Conservation (phyloP, 2,113 vertebrate species). For the Rhabdomys dilectus region DNA sequence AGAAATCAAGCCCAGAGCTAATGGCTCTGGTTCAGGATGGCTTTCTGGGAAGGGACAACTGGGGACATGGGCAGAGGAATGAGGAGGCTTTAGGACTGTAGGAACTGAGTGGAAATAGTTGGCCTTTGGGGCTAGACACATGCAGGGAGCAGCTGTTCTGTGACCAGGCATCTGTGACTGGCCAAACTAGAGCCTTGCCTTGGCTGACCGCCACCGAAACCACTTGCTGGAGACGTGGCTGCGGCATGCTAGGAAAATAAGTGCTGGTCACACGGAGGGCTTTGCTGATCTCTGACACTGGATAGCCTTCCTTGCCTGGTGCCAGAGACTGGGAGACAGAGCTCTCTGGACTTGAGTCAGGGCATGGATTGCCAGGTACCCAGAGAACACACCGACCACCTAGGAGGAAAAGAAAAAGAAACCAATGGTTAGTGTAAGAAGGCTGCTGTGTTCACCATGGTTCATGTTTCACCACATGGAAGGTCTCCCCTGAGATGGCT, state of each 20-base stretch:
- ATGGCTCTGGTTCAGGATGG: not conserved
- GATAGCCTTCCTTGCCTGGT: conserved; percentile 33
- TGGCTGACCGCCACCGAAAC: not conserved
- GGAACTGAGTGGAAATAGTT: conserved; percentile 30
- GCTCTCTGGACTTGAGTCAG: not conserved
- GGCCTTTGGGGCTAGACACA: conserved; percentile 25
- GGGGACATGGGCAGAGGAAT: not conserved
- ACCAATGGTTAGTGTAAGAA: not conserved
- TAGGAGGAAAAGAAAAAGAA: conserved; percentile 13
- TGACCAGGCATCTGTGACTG: not conserved
- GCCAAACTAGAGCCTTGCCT: not conserved
- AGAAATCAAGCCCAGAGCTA: conserved; percentile 12
- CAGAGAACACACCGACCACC: not conserved
- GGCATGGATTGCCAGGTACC: not conserved
- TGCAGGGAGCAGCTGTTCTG: not conserved
- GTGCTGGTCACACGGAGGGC: conserved; percentile 28
- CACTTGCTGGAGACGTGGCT: not conserved
- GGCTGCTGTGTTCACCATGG: not conserved
- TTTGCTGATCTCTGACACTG: conserved; percentile 66
- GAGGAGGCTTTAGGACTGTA: not conserved
- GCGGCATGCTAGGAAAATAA: not conserved
- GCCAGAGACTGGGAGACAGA: conserved; percentile 54
- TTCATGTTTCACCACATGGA: fast-evolving
- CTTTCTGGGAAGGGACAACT: not conserved
- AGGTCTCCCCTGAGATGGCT: not conserved